Evolutionary conservation across 2,113 vertebrate genomes (phyloP).

Genomic region (human (Homo sapiens)): DNA sequence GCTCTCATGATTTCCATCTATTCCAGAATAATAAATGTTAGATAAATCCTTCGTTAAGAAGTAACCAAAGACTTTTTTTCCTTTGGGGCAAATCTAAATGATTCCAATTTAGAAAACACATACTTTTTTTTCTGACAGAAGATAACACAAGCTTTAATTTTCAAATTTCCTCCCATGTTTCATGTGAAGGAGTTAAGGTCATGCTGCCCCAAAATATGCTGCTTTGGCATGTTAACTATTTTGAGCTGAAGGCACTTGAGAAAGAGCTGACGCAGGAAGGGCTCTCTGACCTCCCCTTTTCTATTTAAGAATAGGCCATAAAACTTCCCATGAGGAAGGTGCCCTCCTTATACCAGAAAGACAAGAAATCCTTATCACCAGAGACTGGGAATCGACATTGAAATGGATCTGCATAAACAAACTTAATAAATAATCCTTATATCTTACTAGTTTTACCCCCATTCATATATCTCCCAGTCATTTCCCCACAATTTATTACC

Average conservation of each 20-base stretch:
- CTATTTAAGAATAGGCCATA: neutral
- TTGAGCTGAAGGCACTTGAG: neutral
- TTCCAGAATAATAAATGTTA: neutral
- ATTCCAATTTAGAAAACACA: neutral
- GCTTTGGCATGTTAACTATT: neutral
- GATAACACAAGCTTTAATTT: neutral
- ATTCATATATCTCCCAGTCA: neutral
- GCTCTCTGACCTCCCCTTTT: neutral
- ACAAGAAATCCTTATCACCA: neutral
- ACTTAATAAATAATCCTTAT: neutral
- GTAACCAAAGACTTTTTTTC: neutral
- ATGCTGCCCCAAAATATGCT: neutral
- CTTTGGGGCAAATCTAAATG: neutral
- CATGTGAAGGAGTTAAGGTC: neutral
- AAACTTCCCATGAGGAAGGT: neutral
- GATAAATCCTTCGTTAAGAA: neutral
- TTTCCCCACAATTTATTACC: neutral
- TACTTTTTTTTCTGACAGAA: neutral
- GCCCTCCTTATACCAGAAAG: neutral
- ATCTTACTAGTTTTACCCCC: neutral
- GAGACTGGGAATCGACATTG: neutral
- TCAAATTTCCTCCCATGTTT: neutral
- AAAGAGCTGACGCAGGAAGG: neutral
- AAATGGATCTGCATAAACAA: neutral
- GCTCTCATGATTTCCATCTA: neutral